These are phyloP conservation scores for Uromys caudimaculatus DNA, from an alignment of 2,797 vertebrate species.

Conservation along the genomic window DNA sequence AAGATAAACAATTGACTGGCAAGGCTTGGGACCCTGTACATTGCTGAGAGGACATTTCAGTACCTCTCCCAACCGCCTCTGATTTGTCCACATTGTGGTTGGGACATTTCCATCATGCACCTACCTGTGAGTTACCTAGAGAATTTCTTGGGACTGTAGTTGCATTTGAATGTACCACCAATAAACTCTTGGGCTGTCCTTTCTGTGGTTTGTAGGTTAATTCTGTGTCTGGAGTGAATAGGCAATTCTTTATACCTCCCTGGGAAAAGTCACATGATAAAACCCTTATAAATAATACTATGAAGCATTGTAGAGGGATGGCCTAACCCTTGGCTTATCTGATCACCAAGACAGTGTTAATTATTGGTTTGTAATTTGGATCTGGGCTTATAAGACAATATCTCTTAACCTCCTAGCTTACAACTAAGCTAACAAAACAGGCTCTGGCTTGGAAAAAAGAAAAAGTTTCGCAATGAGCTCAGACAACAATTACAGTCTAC, in stretches of 20 bases:
- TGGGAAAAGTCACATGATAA: not conserved
- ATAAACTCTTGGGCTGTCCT: not conserved
- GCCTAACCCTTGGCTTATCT: not conserved
- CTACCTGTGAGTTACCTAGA: not conserved
- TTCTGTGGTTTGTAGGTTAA: not conserved
- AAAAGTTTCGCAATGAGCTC: not conserved
- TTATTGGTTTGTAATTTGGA: not conserved
- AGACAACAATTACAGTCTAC: not conserved
- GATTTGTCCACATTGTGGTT: not conserved
- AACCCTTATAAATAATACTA: not conserved
- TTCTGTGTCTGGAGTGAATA: not conserved
- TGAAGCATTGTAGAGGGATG: not conserved
- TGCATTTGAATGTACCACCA: not conserved
- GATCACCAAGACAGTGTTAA: not conserved
- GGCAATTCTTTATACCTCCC: not conserved
- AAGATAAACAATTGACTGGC: not conserved
- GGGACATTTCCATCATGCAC: not conserved
- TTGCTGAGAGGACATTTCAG: not conserved
- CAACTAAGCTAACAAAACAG: not conserved
- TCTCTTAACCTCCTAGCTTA: not conserved
- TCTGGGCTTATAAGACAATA: not conserved
- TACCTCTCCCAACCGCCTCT: accelerated
- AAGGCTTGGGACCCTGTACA: no score
- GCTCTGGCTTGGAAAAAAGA: not conserved
- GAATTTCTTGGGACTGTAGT: not conserved